Conservation (phyloP, 2,888 invertebrate genomes). For the Pachymerium ferrugineum region DNA sequence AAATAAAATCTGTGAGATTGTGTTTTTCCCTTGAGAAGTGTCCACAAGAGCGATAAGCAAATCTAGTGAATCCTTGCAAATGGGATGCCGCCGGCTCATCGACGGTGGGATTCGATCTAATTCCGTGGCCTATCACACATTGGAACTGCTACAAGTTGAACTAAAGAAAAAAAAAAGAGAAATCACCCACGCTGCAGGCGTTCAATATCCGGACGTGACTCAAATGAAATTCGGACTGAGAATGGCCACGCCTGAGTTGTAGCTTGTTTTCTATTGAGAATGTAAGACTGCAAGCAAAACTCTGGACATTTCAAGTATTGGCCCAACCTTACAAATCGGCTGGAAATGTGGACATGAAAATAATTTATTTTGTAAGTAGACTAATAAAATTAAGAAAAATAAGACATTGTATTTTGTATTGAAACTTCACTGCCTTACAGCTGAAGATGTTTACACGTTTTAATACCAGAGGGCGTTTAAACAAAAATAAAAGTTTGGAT, state of each 20-base stretch:
- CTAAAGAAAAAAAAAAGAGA: neutral
- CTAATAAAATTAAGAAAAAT: too few relatives aligned
- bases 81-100: slow-evolving; percentile 1
- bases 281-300: neutral
- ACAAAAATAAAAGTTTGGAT: too few relatives aligned
- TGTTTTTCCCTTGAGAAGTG: neutral
- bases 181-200: slow-evolving; percentile 11
- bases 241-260: neutral
- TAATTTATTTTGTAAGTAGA: too few relatives aligned
- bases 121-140: neutral
- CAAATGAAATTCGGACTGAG: slow-evolving; percentile 1
- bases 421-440: too few relatives aligned
- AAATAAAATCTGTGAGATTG: neutral
- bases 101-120: neutral
- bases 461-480: too few relatives aligned
- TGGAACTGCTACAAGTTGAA: neutral
- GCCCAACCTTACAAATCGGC: neutral
- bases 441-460: too few relatives aligned
- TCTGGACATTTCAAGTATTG: neutral
- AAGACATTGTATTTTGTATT: too few relatives aligned
- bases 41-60: slow-evolving; percentile 11
- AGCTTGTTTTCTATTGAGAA: slow-evolving; percentile 6
- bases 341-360: too few relatives aligned
- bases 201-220: slow-evolving; percentile 10
- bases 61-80: slow-evolving; percentile 1